Evolutionary conservation across 2,113 vertebrate genomes (phyloP).

Genomic region (Misgurnus anguillicaudatus): DNA sequence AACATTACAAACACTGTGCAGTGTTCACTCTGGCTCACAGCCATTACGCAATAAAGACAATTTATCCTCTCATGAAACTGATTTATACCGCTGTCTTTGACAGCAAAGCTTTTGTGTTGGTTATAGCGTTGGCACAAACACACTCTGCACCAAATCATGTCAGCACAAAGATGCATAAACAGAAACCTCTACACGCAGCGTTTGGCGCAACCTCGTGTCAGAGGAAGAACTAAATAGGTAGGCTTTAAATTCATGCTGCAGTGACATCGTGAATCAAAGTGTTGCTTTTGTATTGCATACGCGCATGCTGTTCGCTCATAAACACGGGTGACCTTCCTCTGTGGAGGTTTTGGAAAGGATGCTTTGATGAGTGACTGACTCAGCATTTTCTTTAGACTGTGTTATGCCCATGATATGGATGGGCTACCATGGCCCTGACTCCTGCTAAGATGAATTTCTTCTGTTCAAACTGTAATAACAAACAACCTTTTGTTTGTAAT

Average conservation of each 20-base stretch:
- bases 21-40: not conserved
- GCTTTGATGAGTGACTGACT: conserved; percentile 43
- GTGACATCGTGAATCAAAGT: conserved; percentile 22
- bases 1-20: not conserved
- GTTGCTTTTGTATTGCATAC: conserved; percentile 22
- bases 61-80: conserved; percentile 7
- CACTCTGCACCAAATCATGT: conserved; percentile 15
- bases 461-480: conserved; percentile 31
- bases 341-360: conserved; percentile 32
- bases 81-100: not conserved
- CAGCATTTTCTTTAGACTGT: conserved; percentile 32
- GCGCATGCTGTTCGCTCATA: conserved; percentile 32
- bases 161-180: conserved; percentile 29
- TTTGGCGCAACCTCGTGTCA: not conserved
- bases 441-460: conserved; percentile 15
- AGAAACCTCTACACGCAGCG: not conserved
- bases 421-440: conserved; percentile 7
- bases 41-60: conserved; percentile 23
- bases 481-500: conserved; percentile 20
- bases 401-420: conserved; percentile 29
- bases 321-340: conserved; percentile 41
- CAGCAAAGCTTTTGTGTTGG: conserved; percentile 25
- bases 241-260: conserved; percentile 27
- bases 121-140: conserved; percentile 18
- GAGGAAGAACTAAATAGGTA: not conserved